Percentiles rank a stretch among this genome's conserved stretches.
Conservation (phyloP, 2,888 invertebrate species). For the Glyphotaelius pellucidus region DNA sequence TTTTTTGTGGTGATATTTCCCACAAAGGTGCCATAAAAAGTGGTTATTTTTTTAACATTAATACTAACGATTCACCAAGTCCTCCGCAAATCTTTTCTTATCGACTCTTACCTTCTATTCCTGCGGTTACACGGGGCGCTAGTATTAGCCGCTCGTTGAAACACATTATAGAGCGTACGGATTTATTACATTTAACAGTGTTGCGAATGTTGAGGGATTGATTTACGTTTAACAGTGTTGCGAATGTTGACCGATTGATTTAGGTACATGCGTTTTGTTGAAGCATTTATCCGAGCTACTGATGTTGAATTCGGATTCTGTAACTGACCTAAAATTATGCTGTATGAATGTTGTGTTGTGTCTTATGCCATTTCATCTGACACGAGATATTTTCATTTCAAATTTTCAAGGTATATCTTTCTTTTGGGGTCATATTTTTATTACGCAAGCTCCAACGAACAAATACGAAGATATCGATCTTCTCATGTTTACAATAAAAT, state of each 20-base stretch:
- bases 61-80: neutral
- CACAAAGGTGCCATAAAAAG: no score
- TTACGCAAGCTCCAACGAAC: no score
- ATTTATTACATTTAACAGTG: conserved; percentile 39
- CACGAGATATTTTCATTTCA: no score
- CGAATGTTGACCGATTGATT: conserved; percentile 44
- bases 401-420: no score
- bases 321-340: conserved; percentile 3
- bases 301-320: neutral
- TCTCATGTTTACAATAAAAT: no score
- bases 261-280: conserved; percentile 16
- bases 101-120: neutral
- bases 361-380: neutral
- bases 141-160: conserved; percentile 23
- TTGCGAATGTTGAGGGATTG: conserved; percentile 45
- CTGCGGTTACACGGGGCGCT: conserved; percentile 35
- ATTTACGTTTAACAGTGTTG: conserved; percentile 38
- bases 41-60: neutral
- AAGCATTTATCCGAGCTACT: neutral
- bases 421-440: neutral
- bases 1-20: neutral
- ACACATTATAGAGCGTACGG: conserved; percentile 41
- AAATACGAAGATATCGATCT: no score
- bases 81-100: neutral
- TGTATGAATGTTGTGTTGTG: neutral